Conservation (phyloP, 2,113 vertebrate genomes). For the Oncorhynchus tshawytscha region DNA sequence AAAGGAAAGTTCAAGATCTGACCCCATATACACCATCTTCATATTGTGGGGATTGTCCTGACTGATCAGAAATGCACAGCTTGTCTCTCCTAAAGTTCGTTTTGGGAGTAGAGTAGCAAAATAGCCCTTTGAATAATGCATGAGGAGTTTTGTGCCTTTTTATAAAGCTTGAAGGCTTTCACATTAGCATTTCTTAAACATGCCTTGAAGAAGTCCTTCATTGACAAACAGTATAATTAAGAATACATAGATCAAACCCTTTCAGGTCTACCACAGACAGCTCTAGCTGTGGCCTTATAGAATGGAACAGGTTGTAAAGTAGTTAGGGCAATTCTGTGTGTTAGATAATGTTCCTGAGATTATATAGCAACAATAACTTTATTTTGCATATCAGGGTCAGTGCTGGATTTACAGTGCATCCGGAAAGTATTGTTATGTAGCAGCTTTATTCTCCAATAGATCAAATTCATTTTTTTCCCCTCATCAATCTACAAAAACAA, state of each 20-base stretch:
- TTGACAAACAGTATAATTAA: constrained; percentile 49
- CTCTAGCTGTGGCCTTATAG: constrained; percentile 23
- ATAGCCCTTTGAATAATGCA: constrained; percentile 65
- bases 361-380: background rate
- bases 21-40: background rate
- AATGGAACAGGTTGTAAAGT: too few relatives aligned
- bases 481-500: too few relatives aligned
- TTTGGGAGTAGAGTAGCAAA: constrained; percentile 52
- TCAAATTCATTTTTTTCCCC: too few relatives aligned
- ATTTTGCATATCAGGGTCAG: background rate
- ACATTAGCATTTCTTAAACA: constrained; percentile 58
- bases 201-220: constrained; percentile 47
- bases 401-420: too few relatives aligned
- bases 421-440: too few relatives aligned
- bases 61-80: constrained; percentile 46
- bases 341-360: background rate
- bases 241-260: constrained; percentile 37
- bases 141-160: constrained; percentile 58
- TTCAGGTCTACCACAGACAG: constrained; percentile 32
- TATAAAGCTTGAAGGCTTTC: constrained; percentile 56
- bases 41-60: constrained; percentile 42
- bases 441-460: too few relatives aligned
- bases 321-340: too few relatives aligned
- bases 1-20: background rate
- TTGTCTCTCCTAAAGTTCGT: constrained; percentile 36